A percentile compares a stretch with the other conserved stretches of the same genome.
These are phyloP conservation scores for Tenthredo amoena DNA, from an alignment of 2,888 invertebrate species.

Conservation along the genomic window DNA sequence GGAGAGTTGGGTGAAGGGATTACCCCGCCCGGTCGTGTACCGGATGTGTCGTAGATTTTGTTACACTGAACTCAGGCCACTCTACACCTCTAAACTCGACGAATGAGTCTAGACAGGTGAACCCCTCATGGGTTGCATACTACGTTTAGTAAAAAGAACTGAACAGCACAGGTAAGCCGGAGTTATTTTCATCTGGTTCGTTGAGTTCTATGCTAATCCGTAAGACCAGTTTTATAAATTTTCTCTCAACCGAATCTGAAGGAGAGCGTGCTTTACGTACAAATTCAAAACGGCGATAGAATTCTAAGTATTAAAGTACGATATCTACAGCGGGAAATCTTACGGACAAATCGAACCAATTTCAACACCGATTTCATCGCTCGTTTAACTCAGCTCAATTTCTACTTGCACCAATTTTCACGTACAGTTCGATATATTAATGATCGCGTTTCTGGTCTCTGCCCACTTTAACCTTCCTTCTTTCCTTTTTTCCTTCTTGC, in stretches of 20 bases:
- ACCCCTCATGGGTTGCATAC: not conserved
- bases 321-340: not conserved
- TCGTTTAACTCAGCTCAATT: not conserved
- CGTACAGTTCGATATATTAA: slow-evolving; percentile 18
- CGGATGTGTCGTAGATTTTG: slow-evolving; percentile 19
- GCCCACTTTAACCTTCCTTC: not conserved
- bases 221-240: slow-evolving; percentile 53
- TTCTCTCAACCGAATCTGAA: slow-evolving; percentile 27
- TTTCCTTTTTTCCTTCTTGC: not conserved
- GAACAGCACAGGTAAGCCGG: slow-evolving; percentile 14
- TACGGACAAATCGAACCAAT: slow-evolving; percentile 35
- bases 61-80: not conserved
- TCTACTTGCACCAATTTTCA: slow-evolving; percentile 9
- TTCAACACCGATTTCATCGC: slow-evolving; percentile 28
- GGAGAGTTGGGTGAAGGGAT: not conserved
- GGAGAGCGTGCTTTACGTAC: slow-evolving; percentile 44
- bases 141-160: not conserved
- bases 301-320: slow-evolving; percentile 13
- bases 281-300: slow-evolving; percentile 38
- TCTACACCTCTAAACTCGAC: slow-evolving; percentile 1
- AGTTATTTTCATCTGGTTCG: slow-evolving; percentile 20
- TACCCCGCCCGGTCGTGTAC: not conserved
- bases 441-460: slow-evolving; percentile 17
- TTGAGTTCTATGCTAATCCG: slow-evolving; percentile 36
- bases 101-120: slow-evolving; percentile 8